phyloP scores from a whole-genome alignment of 2,113 vertebrate genomes.

The Pygoscelis adeliae region DNA sequence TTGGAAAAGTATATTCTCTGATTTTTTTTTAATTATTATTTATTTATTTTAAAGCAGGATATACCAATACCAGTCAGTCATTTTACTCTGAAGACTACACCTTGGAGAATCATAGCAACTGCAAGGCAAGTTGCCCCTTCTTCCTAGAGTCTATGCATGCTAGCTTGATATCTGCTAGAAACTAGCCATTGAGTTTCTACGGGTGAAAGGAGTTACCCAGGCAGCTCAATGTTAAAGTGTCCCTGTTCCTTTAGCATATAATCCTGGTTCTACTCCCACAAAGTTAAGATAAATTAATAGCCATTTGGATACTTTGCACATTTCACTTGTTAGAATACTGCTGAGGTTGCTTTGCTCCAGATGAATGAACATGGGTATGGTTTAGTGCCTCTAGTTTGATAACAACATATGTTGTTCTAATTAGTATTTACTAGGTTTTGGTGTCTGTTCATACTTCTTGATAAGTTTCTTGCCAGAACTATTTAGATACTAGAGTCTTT shows the following conservation, averaged over 20 bases:
- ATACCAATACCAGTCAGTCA: neutral
- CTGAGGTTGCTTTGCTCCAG: neutral
- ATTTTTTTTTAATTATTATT: neutral
- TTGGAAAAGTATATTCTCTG: neutral
- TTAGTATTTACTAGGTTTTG: neutral
- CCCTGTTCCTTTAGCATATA: neutral
- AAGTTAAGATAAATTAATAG: neutral
- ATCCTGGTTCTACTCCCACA: neutral
- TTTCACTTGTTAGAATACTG: neutral
- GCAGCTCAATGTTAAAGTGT: neutral
- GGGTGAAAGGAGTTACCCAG: neutral
- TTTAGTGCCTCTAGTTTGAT: neutral
- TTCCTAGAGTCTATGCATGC: accelerated
- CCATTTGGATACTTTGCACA: neutral
- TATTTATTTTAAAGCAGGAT: neutral
- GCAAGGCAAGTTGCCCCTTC: neutral
- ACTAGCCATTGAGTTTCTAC: neutral
- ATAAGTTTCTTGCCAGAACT: neutral
- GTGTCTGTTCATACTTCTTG: neutral
- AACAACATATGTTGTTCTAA: neutral
- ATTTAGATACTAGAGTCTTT: neutral
- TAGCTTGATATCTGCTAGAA: neutral
- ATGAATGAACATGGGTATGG: neutral
- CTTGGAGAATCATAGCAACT: neutral
- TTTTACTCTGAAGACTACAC: neutral